phyloP scores from a whole-genome alignment of 2,888 invertebrate species.

The Allolobophora icterica region DNA sequence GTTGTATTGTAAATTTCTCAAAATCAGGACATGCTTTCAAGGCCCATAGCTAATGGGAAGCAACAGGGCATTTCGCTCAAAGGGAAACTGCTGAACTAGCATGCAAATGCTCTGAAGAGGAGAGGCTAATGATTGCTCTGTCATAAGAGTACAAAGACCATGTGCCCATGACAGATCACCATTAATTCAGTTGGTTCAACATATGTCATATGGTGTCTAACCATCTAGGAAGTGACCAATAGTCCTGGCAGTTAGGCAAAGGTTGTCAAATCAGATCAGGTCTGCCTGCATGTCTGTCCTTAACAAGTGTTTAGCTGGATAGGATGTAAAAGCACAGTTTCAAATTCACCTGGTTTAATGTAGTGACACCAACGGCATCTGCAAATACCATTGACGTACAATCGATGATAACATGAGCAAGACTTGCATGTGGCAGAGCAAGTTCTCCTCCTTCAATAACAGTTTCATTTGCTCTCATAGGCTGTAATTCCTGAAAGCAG shows the following conservation, averaged over 20 bases:
- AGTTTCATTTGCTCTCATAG: not conserved
- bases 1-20: too few species aligned
- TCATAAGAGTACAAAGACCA: not conserved
- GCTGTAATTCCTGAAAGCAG: not conserved
- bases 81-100: not conserved
- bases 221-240: not conserved
- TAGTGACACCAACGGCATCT: slow-evolving; percentile 33
- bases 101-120: not conserved
- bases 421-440: not conserved
- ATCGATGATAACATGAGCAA: slow-evolving; percentile 35
- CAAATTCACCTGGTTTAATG: slow-evolving; percentile 32
- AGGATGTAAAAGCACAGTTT: not conserved
- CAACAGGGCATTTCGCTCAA: too few species aligned
- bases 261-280: not conserved
- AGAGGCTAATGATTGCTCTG: too few species aligned
- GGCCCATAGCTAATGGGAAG: too few species aligned
- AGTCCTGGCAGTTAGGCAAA: not conserved
- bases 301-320: not conserved
- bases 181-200: not conserved
- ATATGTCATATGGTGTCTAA: not conserved
- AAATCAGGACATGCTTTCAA: too few species aligned
- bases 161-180: not conserved
- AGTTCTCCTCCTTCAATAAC: not conserved
- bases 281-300: too few species aligned
- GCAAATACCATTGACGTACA: slow-evolving; percentile 26